These are phyloP conservation scores for Hydrophis major DNA, from an alignment of 2,797 vertebrate genomes.

Conservation along the genomic window DNA sequence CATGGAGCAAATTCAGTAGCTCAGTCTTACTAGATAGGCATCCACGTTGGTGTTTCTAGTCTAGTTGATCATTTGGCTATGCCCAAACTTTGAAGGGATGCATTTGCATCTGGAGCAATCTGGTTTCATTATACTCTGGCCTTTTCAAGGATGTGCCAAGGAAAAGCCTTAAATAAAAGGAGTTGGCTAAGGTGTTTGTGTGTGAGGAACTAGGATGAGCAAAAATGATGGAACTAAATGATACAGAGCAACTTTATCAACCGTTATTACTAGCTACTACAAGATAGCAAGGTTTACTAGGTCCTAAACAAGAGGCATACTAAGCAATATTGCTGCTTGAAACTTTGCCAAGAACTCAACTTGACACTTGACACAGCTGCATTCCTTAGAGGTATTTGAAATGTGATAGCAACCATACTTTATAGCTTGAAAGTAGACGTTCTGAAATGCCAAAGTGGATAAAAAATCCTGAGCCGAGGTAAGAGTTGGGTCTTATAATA, in stretches of 20 bases:
- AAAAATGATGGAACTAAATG: not conserved
- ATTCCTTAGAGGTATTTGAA: not conserved
- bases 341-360: not conserved
- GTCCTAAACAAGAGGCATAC: not conserved
- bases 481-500: not conserved
- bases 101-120: not conserved
- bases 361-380: not conserved
- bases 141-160: not conserved
- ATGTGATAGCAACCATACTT: not conserved
- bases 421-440: not conserved
- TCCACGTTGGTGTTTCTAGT: not conserved
- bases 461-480: not conserved
- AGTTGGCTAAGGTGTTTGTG: not conserved
- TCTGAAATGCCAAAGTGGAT: not conserved
- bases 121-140: not conserved
- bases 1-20: not conserved
- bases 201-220: not conserved
- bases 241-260: not conserved
- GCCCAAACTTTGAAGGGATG: not conserved
- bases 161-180: not conserved
- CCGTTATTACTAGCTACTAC: not conserved
- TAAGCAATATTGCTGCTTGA: not conserved
- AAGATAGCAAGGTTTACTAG: not conserved
- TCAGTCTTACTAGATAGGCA: not conserved
- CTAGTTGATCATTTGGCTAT: not conserved